Conservation (phyloP, 2,113 vertebrate genomes). For the Crotalus horridus region DNA sequence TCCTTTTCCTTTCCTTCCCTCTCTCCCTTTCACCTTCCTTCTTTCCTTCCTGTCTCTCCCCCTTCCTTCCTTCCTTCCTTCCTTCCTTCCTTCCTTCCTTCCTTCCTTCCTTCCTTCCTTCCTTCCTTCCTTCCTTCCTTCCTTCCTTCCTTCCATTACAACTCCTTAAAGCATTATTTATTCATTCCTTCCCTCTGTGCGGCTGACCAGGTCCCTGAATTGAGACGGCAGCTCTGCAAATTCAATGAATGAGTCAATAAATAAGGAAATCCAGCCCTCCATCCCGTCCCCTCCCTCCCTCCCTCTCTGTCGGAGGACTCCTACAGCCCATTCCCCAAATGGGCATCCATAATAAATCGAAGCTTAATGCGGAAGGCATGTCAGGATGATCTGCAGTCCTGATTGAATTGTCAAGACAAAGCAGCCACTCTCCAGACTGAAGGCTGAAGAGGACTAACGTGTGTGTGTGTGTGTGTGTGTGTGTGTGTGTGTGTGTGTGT, state of each 20-base stretch:
- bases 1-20: too few species aligned
- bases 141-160: too few species aligned
- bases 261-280: not conserved
- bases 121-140: too few species aligned
- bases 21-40: too few species aligned
- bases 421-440: not conserved
- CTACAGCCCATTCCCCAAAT: not conserved
- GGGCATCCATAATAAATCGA: not conserved
- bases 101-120: too few species aligned
- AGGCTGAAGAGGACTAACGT: not conserved
- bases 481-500: too few species aligned
- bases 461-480: too few species aligned
- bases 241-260: not conserved
- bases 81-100: too few species aligned
- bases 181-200: not conserved
- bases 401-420: not conserved
- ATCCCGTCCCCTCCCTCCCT: too few species aligned
- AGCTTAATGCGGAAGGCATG: not conserved
- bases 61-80: too few species aligned
- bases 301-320: not conserved
- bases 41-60: rapidly evolving
- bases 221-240: not conserved
- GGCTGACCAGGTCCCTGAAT: not conserved
- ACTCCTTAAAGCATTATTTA: too few species aligned
- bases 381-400: not conserved